Evolutionary conservation across 2,113 vertebrate genomes (phyloP).

Genomic region (Chionodraco myersi): DNA sequence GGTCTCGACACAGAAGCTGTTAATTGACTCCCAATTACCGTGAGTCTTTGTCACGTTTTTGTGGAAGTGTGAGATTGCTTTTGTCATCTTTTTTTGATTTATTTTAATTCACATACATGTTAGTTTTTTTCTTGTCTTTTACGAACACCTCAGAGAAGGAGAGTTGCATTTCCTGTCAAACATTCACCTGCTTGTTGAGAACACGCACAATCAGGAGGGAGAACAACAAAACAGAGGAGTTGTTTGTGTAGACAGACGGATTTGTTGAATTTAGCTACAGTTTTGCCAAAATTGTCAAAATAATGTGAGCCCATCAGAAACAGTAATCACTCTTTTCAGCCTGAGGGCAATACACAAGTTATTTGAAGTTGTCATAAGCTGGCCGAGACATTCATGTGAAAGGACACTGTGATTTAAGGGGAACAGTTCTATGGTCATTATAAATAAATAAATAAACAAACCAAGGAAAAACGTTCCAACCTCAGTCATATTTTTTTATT

Average conservation of each 20-base stretch:
- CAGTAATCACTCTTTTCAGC: neutral
- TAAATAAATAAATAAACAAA: no score
- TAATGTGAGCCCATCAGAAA: neutral
- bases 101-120: constrained; percentile 15
- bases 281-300: constrained; percentile 7
- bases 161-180: constrained; percentile 25
- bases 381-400: no score
- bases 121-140: neutral
- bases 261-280: neutral
- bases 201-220: constrained; percentile 13
- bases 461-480: no score
- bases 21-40: constrained; percentile 32
- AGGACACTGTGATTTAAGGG: no score
- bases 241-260: neutral
- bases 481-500: no score
- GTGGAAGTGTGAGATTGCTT: constrained; percentile 5
- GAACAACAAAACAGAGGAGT: constrained; percentile 10
- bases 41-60: constrained; percentile 10
- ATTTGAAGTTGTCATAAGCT: no score
- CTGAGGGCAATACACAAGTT: neutral
- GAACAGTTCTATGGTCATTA: no score
- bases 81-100: neutral
- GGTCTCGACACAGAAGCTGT: constrained; percentile 28
- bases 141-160: constrained; percentile 32
- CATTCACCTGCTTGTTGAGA: constrained; percentile 21